Conservation (phyloP, 2,797 vertebrate genomes). For the Diceros bicornis region DNA sequence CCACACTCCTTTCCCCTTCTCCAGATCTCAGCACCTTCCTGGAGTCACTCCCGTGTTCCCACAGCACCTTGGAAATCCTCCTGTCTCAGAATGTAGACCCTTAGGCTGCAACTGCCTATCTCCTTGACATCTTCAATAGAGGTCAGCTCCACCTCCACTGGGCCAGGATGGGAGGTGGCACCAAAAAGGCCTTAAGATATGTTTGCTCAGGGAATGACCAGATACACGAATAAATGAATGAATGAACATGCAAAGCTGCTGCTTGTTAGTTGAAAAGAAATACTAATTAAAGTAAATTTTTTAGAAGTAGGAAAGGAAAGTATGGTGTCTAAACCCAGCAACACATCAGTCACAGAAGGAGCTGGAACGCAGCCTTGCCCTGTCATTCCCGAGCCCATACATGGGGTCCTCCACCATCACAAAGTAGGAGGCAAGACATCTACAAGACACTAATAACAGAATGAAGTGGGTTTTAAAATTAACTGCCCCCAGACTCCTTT, state of each 20-base stretch:
- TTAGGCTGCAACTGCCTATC: background rate
- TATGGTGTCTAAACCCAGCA: background rate
- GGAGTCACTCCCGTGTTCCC: background rate
- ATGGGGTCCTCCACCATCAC: background rate
- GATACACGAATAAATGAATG: background rate
- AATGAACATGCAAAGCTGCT: background rate
- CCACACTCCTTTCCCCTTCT: background rate
- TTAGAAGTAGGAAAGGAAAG: background rate
- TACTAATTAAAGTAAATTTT: background rate
- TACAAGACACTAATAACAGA: background rate
- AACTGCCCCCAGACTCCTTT: background rate
- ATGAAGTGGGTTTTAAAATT: background rate
- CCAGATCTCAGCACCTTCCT: background rate
- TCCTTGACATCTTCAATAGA: background rate
- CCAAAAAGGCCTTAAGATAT: slow-evolving; percentile 32
- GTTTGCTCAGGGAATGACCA: background rate
- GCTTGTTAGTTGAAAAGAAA: background rate
- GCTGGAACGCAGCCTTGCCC: background rate
- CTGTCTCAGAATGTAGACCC: background rate
- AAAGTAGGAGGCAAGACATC: background rate
- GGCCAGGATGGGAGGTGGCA: background rate
- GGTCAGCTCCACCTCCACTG: background rate
- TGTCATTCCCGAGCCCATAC: background rate
- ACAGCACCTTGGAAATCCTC: background rate
- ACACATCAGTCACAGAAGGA: background rate